These are phyloP conservation scores for Macrobrachium rosenbergii DNA, from an alignment of 1,140 invertebrate species.

Conservation along the genomic window DNA sequence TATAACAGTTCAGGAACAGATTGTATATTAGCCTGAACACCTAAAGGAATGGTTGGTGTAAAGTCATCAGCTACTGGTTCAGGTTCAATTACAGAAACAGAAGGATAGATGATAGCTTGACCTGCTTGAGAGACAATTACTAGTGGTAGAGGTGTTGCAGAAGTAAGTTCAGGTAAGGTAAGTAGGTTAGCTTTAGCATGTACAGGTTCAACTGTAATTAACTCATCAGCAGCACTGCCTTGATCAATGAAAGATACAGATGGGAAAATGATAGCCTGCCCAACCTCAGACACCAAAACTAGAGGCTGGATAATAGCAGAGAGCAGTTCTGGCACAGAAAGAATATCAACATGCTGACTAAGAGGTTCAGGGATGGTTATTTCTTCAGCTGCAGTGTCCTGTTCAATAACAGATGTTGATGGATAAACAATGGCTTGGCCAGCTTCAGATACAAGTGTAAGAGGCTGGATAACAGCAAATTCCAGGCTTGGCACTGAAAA, in stretches of 20 bases:
- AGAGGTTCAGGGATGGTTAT: not conserved
- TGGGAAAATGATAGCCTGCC: not conserved
- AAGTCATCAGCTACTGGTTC: not conserved
- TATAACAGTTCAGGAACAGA: not conserved
- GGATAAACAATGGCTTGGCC: conserved; percentile 19
- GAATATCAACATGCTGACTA: not conserved
- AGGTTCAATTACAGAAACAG: not conserved
- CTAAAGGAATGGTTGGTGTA: not conserved
- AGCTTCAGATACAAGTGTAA: conserved; percentile 37
- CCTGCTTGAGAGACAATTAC: not conserved
- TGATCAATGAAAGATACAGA: too few relatives aligned
- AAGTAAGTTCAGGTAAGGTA: too few relatives aligned
- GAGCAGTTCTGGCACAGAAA: conserved; percentile 21
- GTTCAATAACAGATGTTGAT: conserved; percentile 16
- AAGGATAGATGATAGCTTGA: not conserved
- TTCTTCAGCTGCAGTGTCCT: not conserved
- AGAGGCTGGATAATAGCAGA: conserved; percentile 10
- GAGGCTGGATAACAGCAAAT: conserved; percentile 13
- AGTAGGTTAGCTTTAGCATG: too few relatives aligned
- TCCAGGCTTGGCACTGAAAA: conserved; percentile 19
- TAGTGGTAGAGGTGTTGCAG: not conserved
- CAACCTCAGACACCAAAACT: conserved; percentile 26
- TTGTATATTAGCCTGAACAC: not conserved
- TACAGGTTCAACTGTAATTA: too few relatives aligned
- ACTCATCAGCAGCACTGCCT: too few relatives aligned